phyloP scores from a whole-genome alignment of 2,888 invertebrate genomes.

The Rhorus exstirpatorius region DNA sequence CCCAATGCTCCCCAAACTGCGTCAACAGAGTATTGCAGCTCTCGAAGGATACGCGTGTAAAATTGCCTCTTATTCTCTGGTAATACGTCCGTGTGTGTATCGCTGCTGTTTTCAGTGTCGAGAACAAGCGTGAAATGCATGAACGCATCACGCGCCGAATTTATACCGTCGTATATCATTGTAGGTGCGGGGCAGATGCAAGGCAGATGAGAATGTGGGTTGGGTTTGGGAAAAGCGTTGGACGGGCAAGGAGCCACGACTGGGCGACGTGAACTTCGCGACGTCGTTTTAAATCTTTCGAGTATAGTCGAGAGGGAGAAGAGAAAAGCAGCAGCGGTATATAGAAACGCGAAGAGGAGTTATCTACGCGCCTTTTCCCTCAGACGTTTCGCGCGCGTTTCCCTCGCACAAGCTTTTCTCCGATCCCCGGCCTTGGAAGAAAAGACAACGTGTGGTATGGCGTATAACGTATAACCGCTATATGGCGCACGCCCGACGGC shows the following conservation, averaged over 20 bases:
- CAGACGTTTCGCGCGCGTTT: slow-evolving; percentile 55
- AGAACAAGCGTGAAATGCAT: slow-evolving; percentile 68
- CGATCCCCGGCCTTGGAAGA: slow-evolving; percentile 21
- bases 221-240: slow-evolving; percentile 47
- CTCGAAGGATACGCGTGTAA: slow-evolving; percentile 57
- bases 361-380: slow-evolving; percentile 65
- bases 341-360: slow-evolving; percentile 52
- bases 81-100: slow-evolving; percentile 22
- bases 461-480: slow-evolving; percentile 23
- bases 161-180: slow-evolving; percentile 68
- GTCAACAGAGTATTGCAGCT: slow-evolving; percentile 42
- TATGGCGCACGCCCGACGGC: slow-evolving; percentile 53
- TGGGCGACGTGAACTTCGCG: slow-evolving; percentile 69
- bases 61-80: slow-evolving; percentile 62
- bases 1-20: slow-evolving; percentile 16
- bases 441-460: slow-evolving; percentile 58
- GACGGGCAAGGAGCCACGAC: slow-evolving; percentile 55
- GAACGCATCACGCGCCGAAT: slow-evolving; percentile 68
- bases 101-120: slow-evolving; percentile 56
- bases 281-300: slow-evolving; percentile 71
- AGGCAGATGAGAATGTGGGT: slow-evolving; percentile 32
- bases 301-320: slow-evolving; percentile 67
- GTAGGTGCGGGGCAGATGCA: slow-evolving; percentile 61
- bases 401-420: slow-evolving; percentile 54
- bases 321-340: slow-evolving; percentile 47